Percentiles rank a stretch among this genome's conserved stretches.
These are phyloP conservation scores for Ataeniobius toweri DNA, from an alignment of 2,797 vertebrate genomes.

Conservation along the genomic window DNA sequence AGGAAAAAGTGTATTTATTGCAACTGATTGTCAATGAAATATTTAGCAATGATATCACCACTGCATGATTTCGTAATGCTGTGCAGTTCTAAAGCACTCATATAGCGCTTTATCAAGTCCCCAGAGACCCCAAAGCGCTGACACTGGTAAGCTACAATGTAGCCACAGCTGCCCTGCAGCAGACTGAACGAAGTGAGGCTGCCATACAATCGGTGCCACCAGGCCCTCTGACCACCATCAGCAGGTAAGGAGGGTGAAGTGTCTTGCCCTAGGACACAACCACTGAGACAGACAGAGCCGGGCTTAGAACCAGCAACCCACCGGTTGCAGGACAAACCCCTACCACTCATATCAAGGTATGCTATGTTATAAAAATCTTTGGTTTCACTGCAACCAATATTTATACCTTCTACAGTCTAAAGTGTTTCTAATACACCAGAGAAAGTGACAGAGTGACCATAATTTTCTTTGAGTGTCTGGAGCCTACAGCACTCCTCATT, in stretches of 20 bases:
- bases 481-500: background rate
- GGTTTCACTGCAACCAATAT: background rate
- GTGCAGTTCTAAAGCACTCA: background rate
- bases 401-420: background rate
- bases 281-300: too few species aligned
- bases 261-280: too few species aligned
- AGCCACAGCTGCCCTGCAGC: too few species aligned
- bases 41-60: background rate
- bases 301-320: too few species aligned
- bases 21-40: background rate
- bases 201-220: too few species aligned
- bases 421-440: background rate
- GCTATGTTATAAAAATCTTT: background rate
- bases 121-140: too few species aligned
- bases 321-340: too few species aligned
- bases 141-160: too few species aligned
- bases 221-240: too few species aligned
- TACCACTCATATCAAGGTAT: background rate
- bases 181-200: too few species aligned
- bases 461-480: background rate
- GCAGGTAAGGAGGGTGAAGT: too few species aligned
- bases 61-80: background rate
- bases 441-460: background rate
- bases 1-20: background rate
- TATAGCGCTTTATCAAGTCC: too few species aligned